A percentile compares a stretch with the other conserved stretches of the same genome.
Conservation (phyloP, 2,797 vertebrate genomes). For the Pyrocephalus nanus region DNA sequence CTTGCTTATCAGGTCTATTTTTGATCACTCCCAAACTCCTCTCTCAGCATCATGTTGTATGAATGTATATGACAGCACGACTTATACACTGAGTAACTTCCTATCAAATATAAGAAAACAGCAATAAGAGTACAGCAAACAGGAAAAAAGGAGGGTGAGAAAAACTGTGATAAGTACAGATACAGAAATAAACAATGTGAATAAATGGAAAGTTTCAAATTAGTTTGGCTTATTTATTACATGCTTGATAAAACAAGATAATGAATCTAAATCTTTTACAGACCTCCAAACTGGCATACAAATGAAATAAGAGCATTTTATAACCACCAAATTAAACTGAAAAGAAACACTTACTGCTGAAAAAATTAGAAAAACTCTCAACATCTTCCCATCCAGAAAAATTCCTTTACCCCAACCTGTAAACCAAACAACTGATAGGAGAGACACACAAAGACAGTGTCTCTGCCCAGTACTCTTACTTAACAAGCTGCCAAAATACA, state of each 20-base stretch:
- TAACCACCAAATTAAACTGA: background rate
- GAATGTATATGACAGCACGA: background rate
- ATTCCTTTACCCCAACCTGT: background rate
- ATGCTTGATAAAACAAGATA: conserved; percentile 19
- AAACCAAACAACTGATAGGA: background rate
- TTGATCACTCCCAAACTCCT: background rate
- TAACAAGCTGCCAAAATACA: background rate
- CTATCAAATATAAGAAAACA: background rate
- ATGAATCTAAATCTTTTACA: background rate
- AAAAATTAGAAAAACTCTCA: background rate
- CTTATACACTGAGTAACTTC: background rate
- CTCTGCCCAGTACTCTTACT: background rate
- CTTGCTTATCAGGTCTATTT: background rate
- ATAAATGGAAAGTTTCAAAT: background rate
- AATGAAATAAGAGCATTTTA: background rate
- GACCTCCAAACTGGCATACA: background rate
- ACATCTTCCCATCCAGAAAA: background rate
- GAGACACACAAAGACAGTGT: background rate
- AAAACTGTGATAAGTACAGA: background rate
- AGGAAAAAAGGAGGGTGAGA: background rate
- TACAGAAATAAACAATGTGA: background rate
- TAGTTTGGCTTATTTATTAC: conserved; percentile 3
- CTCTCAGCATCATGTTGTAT: background rate
- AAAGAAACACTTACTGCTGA: background rate
- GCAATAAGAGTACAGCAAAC: background rate